A percentile compares a stretch with the other conserved stretches of the same genome.
phyloP scores from a whole-genome alignment of 2,113 vertebrate genomes.

The Cyprinodon brontotheroides region DNA sequence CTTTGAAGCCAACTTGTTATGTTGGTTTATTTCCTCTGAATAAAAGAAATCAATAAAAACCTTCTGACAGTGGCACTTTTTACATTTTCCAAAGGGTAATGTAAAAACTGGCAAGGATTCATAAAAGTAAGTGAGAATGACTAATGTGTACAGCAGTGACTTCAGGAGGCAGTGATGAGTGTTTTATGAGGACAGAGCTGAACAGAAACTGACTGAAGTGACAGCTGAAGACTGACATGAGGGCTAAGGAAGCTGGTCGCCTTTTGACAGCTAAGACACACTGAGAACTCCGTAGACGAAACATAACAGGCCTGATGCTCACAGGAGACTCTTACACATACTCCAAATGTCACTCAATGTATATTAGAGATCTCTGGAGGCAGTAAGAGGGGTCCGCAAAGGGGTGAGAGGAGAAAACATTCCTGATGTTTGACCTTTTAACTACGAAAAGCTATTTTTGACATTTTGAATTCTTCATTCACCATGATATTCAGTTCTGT shows the following conservation, averaged over 20 bases:
- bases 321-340: background rate
- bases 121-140: conserved; percentile 16
- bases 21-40: background rate
- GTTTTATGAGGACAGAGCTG: conserved; percentile 11
- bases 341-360: conserved; percentile 30
- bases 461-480: conserved; percentile 18
- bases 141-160: conserved; percentile 17
- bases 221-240: conserved; percentile 22
- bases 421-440: conserved; percentile 33
- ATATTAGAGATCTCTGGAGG: conserved; percentile 23
- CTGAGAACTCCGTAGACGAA: background rate
- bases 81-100: background rate
- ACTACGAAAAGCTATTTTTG: conserved; percentile 12
- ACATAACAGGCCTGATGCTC: background rate
- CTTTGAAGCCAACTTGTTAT: background rate
- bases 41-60: background rate
- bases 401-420: conserved; percentile 1
- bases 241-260: background rate
- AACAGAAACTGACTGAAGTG: conserved; percentile 6
- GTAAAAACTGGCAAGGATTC: background rate
- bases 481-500: background rate
- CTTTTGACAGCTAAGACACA: conserved; percentile 8
- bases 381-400: conserved; percentile 10
- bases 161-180: background rate
- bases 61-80: background rate